A percentile compares a stretch with the other conserved stretches of the same genome.
These are phyloP conservation scores for Peromyscus maniculatus DNA, from an alignment of 2,113 vertebrate genomes.

Conservation along the genomic window DNA sequence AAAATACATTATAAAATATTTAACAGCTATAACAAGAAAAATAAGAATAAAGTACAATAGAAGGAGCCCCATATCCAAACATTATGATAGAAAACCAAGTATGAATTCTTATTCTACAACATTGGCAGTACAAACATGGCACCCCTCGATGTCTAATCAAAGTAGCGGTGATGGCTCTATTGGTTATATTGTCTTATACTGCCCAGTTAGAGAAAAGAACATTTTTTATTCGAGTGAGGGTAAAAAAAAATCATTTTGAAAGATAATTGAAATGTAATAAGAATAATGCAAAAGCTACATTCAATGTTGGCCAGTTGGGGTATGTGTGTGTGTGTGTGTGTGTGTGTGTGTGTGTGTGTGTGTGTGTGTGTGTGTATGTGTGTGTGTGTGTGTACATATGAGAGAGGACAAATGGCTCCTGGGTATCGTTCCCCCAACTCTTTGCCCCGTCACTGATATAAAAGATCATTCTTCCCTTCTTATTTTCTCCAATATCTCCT, in stretches of 20 bases:
- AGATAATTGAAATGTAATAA: slow-evolving; percentile 54
- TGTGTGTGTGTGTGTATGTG: not conserved
- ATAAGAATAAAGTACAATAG: not conserved
- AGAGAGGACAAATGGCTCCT: slow-evolving; percentile 6
- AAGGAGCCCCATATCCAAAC: not conserved
- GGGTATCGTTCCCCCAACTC: not conserved
- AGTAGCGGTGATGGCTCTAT: slow-evolving; percentile 65
- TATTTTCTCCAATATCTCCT: slow-evolving; percentile 17
- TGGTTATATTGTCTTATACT: slow-evolving; percentile 60
- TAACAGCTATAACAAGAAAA: not conserved
- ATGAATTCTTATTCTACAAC: slow-evolving; percentile 23
- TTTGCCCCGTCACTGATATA: not conserved
- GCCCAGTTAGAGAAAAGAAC: slow-evolving; percentile 26
- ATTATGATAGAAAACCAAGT: not conserved
- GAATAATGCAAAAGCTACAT: slow-evolving; percentile 66
- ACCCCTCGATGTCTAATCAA: slow-evolving; percentile 49
- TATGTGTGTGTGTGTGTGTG: not conserved
- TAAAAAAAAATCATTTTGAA: slow-evolving; percentile 31
- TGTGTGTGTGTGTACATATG: not conserved
- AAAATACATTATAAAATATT: not conserved
- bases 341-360: not conserved
- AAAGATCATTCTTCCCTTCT: not conserved
- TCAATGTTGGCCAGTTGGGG: not conserved
- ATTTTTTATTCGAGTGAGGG: slow-evolving; percentile 62
- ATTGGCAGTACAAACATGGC: slow-evolving; percentile 24